These are phyloP conservation scores for Macaca fascicularis DNA, from an alignment of 2,113 vertebrate genomes.

Conservation along the genomic window DNA sequence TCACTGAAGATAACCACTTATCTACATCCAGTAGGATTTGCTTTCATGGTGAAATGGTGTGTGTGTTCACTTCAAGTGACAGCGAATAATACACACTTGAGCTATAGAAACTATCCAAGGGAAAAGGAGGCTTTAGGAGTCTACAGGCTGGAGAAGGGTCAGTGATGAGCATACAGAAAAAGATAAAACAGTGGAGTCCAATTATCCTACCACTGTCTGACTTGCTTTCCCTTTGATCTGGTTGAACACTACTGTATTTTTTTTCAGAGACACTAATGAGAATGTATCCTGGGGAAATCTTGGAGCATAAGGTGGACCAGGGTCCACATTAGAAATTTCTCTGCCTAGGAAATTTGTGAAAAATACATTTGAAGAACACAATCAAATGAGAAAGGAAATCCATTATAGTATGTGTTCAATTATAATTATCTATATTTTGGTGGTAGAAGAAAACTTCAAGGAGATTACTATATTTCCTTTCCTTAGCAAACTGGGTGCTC, in stretches of 20 bases:
- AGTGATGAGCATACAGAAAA: neutral
- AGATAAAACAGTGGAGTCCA: neutral
- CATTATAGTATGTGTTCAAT: neutral
- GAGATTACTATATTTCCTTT: neutral
- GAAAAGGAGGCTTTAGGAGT: neutral
- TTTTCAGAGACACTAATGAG: neutral
- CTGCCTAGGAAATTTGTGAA: neutral
- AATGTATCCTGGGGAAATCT: neutral
- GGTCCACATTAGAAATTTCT: neutral
- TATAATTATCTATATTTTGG: neutral
- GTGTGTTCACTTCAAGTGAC: neutral
- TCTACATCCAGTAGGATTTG: neutral
- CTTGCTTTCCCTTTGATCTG: neutral
- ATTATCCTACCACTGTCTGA: neutral
- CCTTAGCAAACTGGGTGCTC: neutral
- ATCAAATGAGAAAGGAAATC: neutral
- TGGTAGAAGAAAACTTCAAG: neutral
- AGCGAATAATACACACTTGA: neutral
- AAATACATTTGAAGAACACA: constrained; percentile 12
- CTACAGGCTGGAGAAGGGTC: neutral
- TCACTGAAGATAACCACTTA: neutral
- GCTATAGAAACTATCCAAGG: neutral
- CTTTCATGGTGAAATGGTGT: neutral
- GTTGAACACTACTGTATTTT: neutral
- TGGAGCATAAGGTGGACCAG: neutral